Evolutionary conservation across 2,888 invertebrate species (phyloP), one percentile per base, ranked within the genome.

Genomic region (Drosophila vallismaia): DNA sequence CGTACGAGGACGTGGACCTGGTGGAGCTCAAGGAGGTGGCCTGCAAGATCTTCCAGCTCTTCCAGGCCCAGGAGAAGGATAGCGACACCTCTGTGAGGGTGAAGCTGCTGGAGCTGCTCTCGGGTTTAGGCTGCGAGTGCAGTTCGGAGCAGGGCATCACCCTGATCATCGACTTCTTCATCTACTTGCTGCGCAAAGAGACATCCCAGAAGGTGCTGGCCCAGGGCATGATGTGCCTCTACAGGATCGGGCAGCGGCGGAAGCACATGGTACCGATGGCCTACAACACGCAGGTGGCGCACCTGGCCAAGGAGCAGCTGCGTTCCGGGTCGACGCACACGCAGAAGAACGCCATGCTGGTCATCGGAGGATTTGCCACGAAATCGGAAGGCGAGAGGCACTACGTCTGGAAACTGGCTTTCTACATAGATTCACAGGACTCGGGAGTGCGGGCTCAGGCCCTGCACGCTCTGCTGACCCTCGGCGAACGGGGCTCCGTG

Each of bases 371-470:
- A 49, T 89, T 90, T 3, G 86, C 89, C 9, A 74, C 90, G n/a
- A 91, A 92, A 0, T 94, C 94, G 73, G 93, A 94, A 29, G 93
- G 94, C 81, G 92, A 91, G 19, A 92, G 93, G 44, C 92, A 93
- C 63, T 93, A 94, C 69, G 92, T 96, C 7, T 94, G 94, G 82
- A 92, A 97, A 56, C 93, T 98, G n/a, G 95, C 95, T 24, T 95
- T 95, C 76, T 98, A 97, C 91, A 96, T 97, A 46, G 94, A 96
- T 91, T 95, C 96, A 31, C 94, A 97, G 92, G 98, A 98, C 93
- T 97, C 98, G 0, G 93, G 98, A 86, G 98, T 98, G 5, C 93
- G 98, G 38, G 95, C 97, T 73, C 96, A 96, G 90, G 97, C 98
- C 0, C 96, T 98, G 89, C 94, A 96, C 82, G 96, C 97, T 0